Percentiles rank a stretch among this genome's conserved stretches.
phyloP scores from a whole-genome alignment of 2,113 vertebrate species.

The Dasypus novemcinctus region DNA sequence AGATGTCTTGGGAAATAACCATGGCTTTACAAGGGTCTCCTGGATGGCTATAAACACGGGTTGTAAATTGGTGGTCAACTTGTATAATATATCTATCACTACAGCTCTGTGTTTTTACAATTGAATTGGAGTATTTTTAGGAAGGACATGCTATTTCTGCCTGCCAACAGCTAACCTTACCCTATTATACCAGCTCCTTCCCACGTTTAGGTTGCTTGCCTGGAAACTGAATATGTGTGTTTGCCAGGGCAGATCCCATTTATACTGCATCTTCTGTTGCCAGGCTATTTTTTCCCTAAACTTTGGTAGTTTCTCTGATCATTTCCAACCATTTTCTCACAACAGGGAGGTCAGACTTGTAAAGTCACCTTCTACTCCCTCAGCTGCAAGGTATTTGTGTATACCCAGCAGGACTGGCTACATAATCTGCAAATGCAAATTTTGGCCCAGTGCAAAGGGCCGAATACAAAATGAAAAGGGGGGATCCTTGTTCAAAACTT shows the following conservation, averaged over 20 bases:
- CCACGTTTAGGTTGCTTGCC: neutral
- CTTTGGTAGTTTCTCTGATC: neutral
- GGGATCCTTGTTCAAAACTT: neutral
- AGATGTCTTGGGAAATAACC: neutral
- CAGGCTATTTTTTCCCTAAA: neutral
- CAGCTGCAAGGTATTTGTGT: neutral
- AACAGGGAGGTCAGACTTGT: neutral
- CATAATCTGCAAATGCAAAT: neutral
- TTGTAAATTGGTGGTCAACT: neutral
- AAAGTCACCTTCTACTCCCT: neutral
- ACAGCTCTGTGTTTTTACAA: neutral
- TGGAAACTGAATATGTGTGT: neutral
- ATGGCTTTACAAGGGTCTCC: neutral
- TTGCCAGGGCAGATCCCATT: neutral
- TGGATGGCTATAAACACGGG: neutral
- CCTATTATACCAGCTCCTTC: neutral
- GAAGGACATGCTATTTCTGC: neutral
- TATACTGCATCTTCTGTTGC: neutral
- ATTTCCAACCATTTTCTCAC: neutral
- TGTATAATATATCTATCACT: neutral
- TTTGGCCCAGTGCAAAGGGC: too few species aligned
- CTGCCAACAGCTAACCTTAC: neutral
- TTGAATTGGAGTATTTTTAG: slow-evolving; percentile 9
- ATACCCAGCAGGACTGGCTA: neutral
- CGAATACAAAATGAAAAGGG: neutral